Percentiles rank a stretch among this genome's conserved stretches.
phyloP scores from a whole-genome alignment of 2,888 invertebrate species.

The Macrosiphum euphorbiae region DNA sequence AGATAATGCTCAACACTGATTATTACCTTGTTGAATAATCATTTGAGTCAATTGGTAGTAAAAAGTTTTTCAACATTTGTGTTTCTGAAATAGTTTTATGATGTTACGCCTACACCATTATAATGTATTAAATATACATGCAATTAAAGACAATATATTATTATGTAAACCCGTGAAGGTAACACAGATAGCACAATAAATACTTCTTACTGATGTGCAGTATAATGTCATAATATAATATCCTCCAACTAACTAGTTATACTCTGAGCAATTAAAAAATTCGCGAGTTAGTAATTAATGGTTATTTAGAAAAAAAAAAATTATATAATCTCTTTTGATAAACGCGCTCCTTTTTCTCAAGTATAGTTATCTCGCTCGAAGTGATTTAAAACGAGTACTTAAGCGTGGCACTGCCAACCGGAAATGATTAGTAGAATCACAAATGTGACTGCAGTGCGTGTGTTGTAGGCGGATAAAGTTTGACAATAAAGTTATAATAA shows the following conservation, averaged over 20 bases:
- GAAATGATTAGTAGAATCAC: conserved; percentile 40
- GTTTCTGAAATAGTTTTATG: no score
- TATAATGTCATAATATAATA: no score
- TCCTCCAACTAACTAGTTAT: background rate
- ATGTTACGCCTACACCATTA: no score
- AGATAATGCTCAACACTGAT: no score
- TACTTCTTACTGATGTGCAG: background rate
- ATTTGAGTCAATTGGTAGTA: background rate
- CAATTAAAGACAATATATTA: no score
- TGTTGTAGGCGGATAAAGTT: background rate
- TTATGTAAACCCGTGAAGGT: background rate
- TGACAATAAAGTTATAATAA: conserved; percentile 52
- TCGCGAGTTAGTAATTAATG: background rate
- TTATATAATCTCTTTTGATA: background rate
- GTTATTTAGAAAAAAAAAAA: background rate
- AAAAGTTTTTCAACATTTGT: background rate
- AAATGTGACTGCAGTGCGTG: conserved; percentile 18
- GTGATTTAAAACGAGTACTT: background rate
- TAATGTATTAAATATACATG: background rate
- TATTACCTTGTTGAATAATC: background rate
- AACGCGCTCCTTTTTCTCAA: background rate
- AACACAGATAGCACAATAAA: background rate
- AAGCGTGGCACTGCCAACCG: background rate
- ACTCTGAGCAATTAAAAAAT: background rate
- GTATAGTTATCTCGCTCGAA: background rate